These are phyloP conservation scores for Myotis planiceps DNA, from an alignment of 2,797 vertebrate genomes.

Conservation along the genomic window DNA sequence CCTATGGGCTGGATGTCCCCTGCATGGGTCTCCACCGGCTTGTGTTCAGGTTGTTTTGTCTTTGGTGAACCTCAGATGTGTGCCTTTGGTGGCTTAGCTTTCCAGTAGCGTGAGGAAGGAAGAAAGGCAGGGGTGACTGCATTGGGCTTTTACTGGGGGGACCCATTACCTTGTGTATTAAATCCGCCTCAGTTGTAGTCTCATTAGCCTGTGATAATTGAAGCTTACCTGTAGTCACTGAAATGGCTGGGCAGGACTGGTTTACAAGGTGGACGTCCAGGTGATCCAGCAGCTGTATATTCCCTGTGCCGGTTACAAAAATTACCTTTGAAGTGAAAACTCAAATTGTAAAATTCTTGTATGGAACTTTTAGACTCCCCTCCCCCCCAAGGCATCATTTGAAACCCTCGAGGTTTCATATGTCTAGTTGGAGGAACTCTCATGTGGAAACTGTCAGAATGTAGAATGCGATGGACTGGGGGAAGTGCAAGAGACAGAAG, in stretches of 20 bases:
- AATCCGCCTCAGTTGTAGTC: neutral
- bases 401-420: neutral
- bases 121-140: neutral
- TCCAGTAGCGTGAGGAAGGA: neutral
- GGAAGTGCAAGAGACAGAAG: neutral
- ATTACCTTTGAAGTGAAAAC: neutral
- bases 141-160: neutral
- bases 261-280: neutral
- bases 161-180: neutral
- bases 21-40: neutral
- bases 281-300: neutral
- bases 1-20: neutral
- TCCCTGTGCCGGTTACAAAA: neutral
- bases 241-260: neutral
- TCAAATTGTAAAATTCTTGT: neutral
- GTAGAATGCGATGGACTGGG: neutral
- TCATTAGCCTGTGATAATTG: slow-evolving; percentile 6
- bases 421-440: neutral
- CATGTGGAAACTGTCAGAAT: neutral
- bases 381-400: neutral
- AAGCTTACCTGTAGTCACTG: neutral
- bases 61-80: neutral
- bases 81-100: neutral
- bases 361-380: neutral
- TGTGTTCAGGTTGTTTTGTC: neutral